These are phyloP conservation scores for Stegostoma tigrinum DNA, from an alignment of 2,113 vertebrate genomes.

Conservation along the genomic window DNA sequence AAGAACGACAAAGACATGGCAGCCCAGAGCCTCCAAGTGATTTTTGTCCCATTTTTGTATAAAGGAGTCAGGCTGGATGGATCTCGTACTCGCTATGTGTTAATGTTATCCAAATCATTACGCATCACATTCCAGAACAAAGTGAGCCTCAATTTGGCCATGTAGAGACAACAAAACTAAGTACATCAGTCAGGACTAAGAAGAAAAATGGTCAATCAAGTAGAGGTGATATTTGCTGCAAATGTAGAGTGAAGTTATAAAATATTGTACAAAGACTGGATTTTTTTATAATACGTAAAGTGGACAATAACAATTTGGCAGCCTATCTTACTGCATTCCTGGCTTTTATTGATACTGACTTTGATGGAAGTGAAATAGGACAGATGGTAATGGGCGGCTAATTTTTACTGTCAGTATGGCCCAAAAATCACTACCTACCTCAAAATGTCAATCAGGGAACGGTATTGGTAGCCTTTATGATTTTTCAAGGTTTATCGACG, in stretches of 20 bases:
- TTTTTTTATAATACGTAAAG: too few relatives aligned
- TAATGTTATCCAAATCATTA: too few relatives aligned
- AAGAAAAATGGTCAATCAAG: too few relatives aligned
- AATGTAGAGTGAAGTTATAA: too few relatives aligned
- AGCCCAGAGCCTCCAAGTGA: neutral
- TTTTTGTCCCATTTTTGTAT: neutral
- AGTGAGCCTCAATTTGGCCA: neutral
- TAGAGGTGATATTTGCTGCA: too few relatives aligned
- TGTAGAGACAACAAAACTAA: too few relatives aligned
- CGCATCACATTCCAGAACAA: neutral
- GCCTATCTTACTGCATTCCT: neutral
- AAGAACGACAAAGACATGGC: neutral
- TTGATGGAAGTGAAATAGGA: neutral
- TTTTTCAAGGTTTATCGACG: neutral
- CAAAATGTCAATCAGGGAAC: neutral
- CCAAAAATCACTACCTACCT: neutral
- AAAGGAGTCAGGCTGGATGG: too few relatives aligned
- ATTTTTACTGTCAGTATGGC: neutral
- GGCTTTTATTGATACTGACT: neutral
- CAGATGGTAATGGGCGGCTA: neutral
- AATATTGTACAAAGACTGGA: too few relatives aligned
- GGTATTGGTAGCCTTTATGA: too few relatives aligned
- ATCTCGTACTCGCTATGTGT: too few relatives aligned
- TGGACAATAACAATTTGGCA: too few relatives aligned
- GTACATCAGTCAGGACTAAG: too few relatives aligned